phyloP scores from a whole-genome alignment of 2,797 vertebrate genomes.

The Danio albolineatus region DNA sequence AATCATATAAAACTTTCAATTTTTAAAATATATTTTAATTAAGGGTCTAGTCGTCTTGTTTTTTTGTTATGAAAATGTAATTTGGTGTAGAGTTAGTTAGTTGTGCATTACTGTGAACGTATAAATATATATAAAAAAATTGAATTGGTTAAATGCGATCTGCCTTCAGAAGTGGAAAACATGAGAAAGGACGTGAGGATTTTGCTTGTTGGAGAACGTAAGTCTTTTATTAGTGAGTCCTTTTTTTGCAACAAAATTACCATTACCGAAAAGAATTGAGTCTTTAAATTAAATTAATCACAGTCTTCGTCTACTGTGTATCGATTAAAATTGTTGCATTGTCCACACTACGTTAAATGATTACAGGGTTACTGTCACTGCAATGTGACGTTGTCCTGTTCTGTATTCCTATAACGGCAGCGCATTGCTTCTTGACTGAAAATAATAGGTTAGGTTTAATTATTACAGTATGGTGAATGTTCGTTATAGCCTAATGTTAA shows the following conservation, averaged over 20 bases:
- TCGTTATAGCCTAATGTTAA: not conserved
- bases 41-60: not conserved
- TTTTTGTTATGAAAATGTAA: not conserved
- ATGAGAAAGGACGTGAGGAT: slow-evolving; percentile 98
- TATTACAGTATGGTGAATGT: not conserved
- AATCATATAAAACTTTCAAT: no score
- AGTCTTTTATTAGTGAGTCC: slow-evolving; percentile 70
- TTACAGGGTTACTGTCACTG: not conserved
- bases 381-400: not conserved
- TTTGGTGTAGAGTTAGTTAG: not conserved
- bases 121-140: not conserved
- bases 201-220: slow-evolving; percentile 92
- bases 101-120: not conserved
- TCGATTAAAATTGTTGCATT: not conserved
- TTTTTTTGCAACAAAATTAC: not conserved
- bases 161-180: slow-evolving; percentile 47
- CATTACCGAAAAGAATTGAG: not conserved
- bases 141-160: not conserved
- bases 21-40: no score
- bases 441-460: not conserved
- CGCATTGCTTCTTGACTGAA: not conserved
- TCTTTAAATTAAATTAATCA: not conserved
- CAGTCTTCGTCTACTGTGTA: not conserved
- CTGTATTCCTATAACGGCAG: not conserved
- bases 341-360: not conserved